These are phyloP conservation scores for Nomia melanderi DNA, from an alignment of 1,140 invertebrate genomes.

Conservation along the genomic window DNA sequence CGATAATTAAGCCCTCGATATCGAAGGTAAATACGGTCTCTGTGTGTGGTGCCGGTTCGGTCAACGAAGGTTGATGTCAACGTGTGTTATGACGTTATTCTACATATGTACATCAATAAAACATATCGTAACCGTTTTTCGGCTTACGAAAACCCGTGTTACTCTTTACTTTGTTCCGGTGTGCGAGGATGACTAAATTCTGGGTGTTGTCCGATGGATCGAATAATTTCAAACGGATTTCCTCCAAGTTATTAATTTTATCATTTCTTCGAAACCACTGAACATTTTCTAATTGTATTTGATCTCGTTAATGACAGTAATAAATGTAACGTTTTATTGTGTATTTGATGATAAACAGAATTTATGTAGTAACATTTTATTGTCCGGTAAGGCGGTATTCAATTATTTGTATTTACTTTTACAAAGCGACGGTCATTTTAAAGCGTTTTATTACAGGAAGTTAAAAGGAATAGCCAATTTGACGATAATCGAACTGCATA, in stretches of 20 bases:
- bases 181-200: no score
- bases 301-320: no score
- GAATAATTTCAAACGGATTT: no score
- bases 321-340: no score
- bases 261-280: no score
- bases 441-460: neutral
- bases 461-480: neutral
- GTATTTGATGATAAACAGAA: no score
- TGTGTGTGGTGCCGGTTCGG: neutral
- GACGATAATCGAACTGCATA: neutral
- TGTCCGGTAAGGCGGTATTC: no score
- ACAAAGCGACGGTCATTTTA: neutral
- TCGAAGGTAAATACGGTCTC: constrained; percentile 15
- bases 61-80: neutral
- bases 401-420: neutral
- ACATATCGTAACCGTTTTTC: neutral
- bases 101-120: neutral
- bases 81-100: no score
- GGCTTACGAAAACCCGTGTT: neutral
- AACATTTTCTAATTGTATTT: no score
- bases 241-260: no score
- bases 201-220: no score
- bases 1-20: constrained; percentile 7
- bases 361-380: neutral
- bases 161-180: no score